A percentile compares a stretch with the other conserved stretches of the same genome.
These are phyloP conservation scores for Drosophila nannoptera DNA, from an alignment of 1,140 invertebrate species.

Conservation along the genomic window DNA sequence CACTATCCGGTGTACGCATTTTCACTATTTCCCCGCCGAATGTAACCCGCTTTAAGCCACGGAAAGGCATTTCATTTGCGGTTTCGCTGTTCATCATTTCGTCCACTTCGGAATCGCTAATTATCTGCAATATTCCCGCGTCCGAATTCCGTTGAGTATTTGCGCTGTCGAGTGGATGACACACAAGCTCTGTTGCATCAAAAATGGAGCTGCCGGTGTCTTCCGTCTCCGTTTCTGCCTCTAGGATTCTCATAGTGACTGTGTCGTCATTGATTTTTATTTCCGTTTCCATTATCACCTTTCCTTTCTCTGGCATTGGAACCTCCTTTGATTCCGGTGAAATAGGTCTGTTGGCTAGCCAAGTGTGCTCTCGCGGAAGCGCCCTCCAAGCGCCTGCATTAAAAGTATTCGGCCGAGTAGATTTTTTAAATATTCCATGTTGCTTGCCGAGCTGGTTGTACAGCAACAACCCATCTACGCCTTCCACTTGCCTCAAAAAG, in stretches of 20 bases:
- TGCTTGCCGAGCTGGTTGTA: constrained; percentile 85
- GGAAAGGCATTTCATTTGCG: constrained; percentile 73
- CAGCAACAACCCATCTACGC: constrained; percentile 81
- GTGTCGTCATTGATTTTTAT: constrained; percentile 88
- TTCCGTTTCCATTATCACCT: constrained; percentile 89
- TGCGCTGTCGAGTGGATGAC: constrained; percentile 47
- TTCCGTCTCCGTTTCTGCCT: constrained; percentile 80
- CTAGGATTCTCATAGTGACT: constrained; percentile 89
- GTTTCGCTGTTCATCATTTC: constrained; percentile 69
- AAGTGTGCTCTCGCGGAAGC: constrained; percentile 53
- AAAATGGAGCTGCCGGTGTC: constrained; percentile 67
- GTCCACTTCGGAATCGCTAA: constrained; percentile 81
- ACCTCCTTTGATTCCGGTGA: constrained; percentile 8
- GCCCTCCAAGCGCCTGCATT: constrained; percentile 62
- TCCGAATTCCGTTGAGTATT: constrained; percentile 24
- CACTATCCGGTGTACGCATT: constrained; percentile 89
- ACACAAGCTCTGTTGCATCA: constrained; percentile 76
- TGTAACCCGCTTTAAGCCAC: constrained; percentile 83
- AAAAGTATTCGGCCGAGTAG: constrained; percentile 3
- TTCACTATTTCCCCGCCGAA: constrained; percentile 91
- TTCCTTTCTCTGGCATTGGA: constrained; percentile 66
- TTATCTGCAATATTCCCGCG: constrained; percentile 81
- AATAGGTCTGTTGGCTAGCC: constrained; percentile 36
- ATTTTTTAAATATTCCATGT: constrained; percentile 80
- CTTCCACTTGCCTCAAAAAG: constrained; percentile 64